Percentiles rank a stretch among this genome's conserved stretches.
Evolutionary conservation across 1,140 invertebrate species (phyloP).

Genomic region (Drosophila repletoides): DNA sequence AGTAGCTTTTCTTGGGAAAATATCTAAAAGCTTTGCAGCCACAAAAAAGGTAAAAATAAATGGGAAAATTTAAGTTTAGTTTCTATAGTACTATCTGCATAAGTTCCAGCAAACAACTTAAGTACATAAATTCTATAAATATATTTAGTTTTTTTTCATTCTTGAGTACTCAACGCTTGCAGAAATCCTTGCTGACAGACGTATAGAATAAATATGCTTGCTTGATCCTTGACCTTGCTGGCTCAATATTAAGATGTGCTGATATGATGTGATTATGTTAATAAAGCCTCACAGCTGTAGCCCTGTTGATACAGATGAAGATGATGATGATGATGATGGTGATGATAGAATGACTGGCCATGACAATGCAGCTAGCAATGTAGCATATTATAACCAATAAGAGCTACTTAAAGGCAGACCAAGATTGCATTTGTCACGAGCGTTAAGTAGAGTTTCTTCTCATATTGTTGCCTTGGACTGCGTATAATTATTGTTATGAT

Average conservation of each 20-base stretch:
- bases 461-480: conserved; percentile 8
- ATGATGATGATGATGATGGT: conserved; percentile 2
- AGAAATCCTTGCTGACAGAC: not conserved
- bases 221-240: conserved; percentile 28
- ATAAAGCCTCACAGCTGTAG: conserved; percentile 11
- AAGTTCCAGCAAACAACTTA: too few relatives aligned
- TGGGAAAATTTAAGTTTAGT: too few relatives aligned
- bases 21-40: too few relatives aligned
- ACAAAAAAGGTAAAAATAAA: too few relatives aligned
- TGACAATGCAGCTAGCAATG: not conserved
- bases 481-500: conserved; percentile 35
- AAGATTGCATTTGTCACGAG: not conserved
- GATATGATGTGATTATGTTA: conserved; percentile 38
- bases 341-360: conserved; percentile 4
- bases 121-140: too few relatives aligned
- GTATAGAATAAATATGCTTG: conserved; percentile 7
- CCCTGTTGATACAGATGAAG: not conserved
- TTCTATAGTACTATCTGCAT: too few relatives aligned
- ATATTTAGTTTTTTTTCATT: too few relatives aligned
- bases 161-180: not conserved
- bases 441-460: not conserved
- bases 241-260: conserved; percentile 19
- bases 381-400: conserved; percentile 4
- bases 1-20: too few relatives aligned
- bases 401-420: conserved; percentile 14